phyloP scores from a whole-genome alignment of 2,113 vertebrate genomes.

The Charadrius vociferus region DNA sequence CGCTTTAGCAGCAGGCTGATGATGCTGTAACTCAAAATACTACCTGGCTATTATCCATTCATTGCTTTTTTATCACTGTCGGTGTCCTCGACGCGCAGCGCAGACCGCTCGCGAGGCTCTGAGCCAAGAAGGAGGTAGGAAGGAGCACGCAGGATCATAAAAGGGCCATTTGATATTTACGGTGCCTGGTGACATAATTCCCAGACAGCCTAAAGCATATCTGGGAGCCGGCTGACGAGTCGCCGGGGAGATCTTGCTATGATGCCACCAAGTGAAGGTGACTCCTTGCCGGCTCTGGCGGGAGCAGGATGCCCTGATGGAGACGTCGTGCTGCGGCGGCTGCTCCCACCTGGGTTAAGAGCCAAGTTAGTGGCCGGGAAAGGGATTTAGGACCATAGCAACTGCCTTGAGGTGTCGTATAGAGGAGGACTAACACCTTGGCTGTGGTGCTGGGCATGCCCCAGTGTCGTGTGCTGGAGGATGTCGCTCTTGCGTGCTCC shows the following conservation, averaged over 20 bases:
- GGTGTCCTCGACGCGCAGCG: background rate
- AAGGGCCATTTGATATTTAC: background rate
- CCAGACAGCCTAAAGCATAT: background rate
- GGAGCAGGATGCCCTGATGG: background rate
- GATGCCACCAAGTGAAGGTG: slow-evolving; percentile 2
- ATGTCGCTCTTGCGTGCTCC: background rate
- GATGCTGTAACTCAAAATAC: background rate
- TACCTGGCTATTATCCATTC: slow-evolving; percentile 37
- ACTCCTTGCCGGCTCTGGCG: background rate
- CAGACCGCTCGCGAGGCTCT: accelerated
- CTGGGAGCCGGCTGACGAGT: background rate
- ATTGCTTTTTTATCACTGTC: background rate
- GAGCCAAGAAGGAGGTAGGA: background rate
- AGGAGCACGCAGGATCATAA: background rate
- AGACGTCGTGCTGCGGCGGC: background rate
- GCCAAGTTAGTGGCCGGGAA: background rate
- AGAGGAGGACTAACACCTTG: background rate
- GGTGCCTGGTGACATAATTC: slow-evolving; percentile 8
- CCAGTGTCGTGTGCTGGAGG: background rate
- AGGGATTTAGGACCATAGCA: background rate
- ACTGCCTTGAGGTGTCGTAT: accelerated
- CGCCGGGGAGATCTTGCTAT: background rate
- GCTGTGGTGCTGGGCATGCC: background rate
- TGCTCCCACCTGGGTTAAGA: background rate
- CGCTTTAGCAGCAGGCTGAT: background rate